Percentiles rank a stretch among this genome's conserved stretches.
Conservation (phyloP, 1,140 invertebrate genomes). For the Druon quercuslanigerum region DNA sequence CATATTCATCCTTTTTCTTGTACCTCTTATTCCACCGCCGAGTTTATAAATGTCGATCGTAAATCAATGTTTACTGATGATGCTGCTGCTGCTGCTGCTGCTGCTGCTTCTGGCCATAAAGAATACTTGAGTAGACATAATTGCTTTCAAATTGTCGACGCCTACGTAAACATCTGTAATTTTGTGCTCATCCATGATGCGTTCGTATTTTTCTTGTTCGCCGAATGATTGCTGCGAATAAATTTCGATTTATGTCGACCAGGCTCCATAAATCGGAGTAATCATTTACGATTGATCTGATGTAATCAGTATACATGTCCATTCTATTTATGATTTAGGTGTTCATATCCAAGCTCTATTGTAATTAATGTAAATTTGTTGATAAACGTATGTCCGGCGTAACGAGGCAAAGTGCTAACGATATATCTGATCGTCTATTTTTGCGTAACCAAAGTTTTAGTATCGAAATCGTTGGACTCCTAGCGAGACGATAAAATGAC, state of each 20-base stretch:
- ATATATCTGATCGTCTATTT: constrained; percentile 65
- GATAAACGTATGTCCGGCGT: constrained; percentile 49
- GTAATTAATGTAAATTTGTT: constrained; percentile 73
- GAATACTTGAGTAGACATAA: no score
- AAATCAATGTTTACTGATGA: no score
- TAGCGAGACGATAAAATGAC: constrained; percentile 39
- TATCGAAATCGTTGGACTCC: constrained; percentile 46
- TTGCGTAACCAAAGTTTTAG: constrained; percentile 74
- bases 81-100: no score
- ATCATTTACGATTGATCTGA: constrained; percentile 45
- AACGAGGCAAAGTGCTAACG: constrained; percentile 39
- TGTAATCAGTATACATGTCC: constrained; percentile 57
- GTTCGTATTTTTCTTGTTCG: background rate
- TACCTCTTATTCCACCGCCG: background rate
- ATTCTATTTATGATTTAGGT: constrained; percentile 59
- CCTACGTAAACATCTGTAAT: background rate
- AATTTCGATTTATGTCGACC: background rate
- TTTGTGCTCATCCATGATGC: background rate
- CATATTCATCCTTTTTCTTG: background rate
- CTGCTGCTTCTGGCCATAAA: no score
- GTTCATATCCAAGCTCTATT: constrained; percentile 55
- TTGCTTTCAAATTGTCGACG: no score
- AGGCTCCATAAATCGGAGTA: background rate
- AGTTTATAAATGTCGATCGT: background rate
- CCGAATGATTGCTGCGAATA: constrained; percentile 17